These are phyloP conservation scores for Apodemia zela DNA, from an alignment of 2,888 invertebrate genomes.

Conservation along the genomic window DNA sequence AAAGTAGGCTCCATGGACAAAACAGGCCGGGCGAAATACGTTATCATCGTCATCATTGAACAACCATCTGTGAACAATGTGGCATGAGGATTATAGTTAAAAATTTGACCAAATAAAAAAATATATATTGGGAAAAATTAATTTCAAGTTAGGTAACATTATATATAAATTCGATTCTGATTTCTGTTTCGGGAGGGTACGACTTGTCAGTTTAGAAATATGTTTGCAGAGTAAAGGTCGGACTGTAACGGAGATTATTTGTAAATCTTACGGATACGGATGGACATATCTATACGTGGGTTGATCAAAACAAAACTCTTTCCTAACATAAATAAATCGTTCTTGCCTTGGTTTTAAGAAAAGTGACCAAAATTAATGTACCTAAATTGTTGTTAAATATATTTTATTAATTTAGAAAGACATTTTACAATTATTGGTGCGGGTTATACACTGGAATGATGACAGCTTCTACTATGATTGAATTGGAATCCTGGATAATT, in stretches of 20 bases:
- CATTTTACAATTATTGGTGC: constrained; percentile 34
- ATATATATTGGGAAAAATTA: constrained; percentile 12
- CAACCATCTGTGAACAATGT: too few species aligned
- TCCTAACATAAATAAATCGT: constrained; percentile 22
- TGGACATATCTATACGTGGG: constrained; percentile 45
- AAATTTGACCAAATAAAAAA: too few species aligned
- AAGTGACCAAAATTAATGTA: constrained; percentile 37
- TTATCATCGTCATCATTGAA: too few species aligned
- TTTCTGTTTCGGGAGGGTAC: constrained; percentile 22
- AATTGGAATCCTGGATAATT: constrained; percentile 85
- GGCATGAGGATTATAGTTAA: too few species aligned
- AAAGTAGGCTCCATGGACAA: too few species aligned
- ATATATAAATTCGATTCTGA: constrained; percentile 36
- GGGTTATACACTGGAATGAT: constrained; percentile 47
- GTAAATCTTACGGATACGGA: constrained; percentile 22
- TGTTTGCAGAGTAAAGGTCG: constrained; percentile 22
- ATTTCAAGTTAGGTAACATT: constrained; percentile 38
- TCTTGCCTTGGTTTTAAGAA: constrained; percentile 24
- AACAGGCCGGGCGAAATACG: too few species aligned
- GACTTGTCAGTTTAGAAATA: constrained; percentile 32
- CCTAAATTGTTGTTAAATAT: background rate
- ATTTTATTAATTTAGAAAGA: background rate
- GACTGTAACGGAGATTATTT: background rate
- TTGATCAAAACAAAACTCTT: constrained; percentile 53
- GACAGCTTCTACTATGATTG: constrained; percentile 81